phyloP scores from a whole-genome alignment of 2,888 invertebrate genomes.

The Drosophila atripex region DNA sequence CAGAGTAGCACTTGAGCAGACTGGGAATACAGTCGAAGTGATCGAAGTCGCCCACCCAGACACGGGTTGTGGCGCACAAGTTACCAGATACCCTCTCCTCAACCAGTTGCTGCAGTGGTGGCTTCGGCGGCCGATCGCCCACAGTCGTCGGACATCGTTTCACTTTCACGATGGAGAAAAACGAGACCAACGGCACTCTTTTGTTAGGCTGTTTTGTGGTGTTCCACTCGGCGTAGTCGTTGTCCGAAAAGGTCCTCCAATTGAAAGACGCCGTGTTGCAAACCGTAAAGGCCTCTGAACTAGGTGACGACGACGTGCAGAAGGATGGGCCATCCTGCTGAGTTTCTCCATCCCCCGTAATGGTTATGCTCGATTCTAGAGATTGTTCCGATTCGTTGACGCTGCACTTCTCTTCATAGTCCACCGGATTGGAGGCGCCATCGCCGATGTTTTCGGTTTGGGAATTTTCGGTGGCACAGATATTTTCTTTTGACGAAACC shows the following conservation, averaged over 20 bases:
- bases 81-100: constrained; percentile 12
- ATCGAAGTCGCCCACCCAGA: constrained; percentile 5
- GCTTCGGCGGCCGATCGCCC: neutral
- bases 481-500: too few relatives aligned
- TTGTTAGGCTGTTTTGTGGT: neutral
- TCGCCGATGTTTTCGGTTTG: too few relatives aligned
- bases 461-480: too few relatives aligned
- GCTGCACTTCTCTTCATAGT: too few relatives aligned
- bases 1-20: constrained; percentile 27
- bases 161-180: neutral
- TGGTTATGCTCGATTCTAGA: too few relatives aligned
- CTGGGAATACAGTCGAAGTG: constrained; percentile 23
- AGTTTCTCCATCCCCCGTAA: too few relatives aligned
- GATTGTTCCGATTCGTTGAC: too few relatives aligned
- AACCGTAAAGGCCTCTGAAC: neutral
- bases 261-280: neutral
- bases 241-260: constrained; percentile 10
- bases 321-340: too few relatives aligned
- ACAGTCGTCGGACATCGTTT: neutral
- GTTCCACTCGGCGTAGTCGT: constrained; percentile 3
- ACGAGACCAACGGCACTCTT: constrained; percentile 1
- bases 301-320: too few relatives aligned
- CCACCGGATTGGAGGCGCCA: too few relatives aligned
- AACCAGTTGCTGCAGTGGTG: neutral
- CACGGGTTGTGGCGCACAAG: neutral